Base-by-base conservation (phyloP, 2,888 invertebrate genomes). In the Amblyjoppa fuscipennis region DNA sequence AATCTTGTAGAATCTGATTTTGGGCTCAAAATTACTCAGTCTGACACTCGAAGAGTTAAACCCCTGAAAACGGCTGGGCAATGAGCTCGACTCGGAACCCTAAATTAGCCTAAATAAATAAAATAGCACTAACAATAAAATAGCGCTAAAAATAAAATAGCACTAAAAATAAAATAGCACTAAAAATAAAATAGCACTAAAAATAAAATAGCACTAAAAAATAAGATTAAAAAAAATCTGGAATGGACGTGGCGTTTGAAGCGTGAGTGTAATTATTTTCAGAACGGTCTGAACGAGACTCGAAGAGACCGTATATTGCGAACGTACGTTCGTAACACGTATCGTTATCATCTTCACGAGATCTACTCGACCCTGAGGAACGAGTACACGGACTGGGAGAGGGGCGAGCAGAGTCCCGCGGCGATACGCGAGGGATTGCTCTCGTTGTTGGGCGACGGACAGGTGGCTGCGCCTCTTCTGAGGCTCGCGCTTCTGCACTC, bases 301-400 rank as follows among this genome's bases (percentile, higher is more conserved):
- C 95, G 97, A 84, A 95, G 98, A 86, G 98, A 98, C 94, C 96
- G 98, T 85, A 98, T 98, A 93, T 95, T 98, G 90, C 96, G 99
- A 95, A 98, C 98, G 71, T 97, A 98, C 94, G 98, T 99, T 87
- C 96, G 99, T 88, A 99, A 99, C 95, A 97, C 98, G 82, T 99
- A 98, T 95, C 97, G 97, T 93, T 99, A 97, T 95, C 99, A 99
- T 95, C 96, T 99, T 90, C 98, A 98, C 94, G 99, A 99, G 95
- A 98, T 98, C 92, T 98, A 98, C 94, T 98, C 98, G 76, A 98
- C 99, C 77, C 95, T 99, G 51, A 95, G 97, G 94, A 99, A 99
- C 94, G 98, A 99, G 94, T 99, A 99, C 95, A 99, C 98, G 84
- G 98, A 99, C 94, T 99, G 99, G 99, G 98, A 98, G 94, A 96